Evolutionary conservation across 2,888 invertebrate species (phyloP).

Genomic region (Drosophila anomelani): DNA sequence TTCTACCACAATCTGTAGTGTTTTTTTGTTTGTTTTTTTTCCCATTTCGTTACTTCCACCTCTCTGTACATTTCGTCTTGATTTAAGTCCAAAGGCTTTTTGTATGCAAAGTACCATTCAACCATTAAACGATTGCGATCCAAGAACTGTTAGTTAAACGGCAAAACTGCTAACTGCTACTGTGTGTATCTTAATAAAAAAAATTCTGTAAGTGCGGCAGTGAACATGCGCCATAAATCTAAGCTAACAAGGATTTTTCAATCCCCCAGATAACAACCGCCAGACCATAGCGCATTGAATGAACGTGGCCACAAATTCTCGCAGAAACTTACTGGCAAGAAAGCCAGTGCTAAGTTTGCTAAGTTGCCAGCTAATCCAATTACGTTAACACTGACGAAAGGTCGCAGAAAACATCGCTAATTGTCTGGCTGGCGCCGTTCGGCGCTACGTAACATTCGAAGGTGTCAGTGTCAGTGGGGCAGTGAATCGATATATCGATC

Average conservation of each 20-base stretch:
- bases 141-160: conserved; percentile 49
- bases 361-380: conserved; percentile 65
- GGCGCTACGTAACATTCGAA: conserved; percentile 63
- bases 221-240: conserved; percentile 35
- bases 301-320: conserved; percentile 60
- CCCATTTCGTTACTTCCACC: conserved; percentile 42
- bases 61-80: conserved; percentile 38
- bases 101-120: conserved; percentile 79
- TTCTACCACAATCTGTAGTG: conserved; percentile 65
- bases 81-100: conserved; percentile 78
- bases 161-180: conserved; percentile 67
- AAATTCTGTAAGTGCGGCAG: conserved; percentile 71
- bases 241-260: conserved; percentile 33
- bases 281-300: conserved; percentile 66
- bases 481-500: conserved; percentile 44
- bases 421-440: conserved; percentile 62
- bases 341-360: conserved; percentile 42
- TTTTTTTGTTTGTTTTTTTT: conserved; percentile 32
- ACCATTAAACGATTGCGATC: conserved; percentile 55
- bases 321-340: conserved; percentile 12
- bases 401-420: conserved; percentile 56
- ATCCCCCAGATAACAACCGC: conserved; percentile 32
- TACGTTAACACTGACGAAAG: conserved; percentile 58
- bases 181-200: conserved; percentile 83
- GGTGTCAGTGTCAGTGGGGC: conserved; percentile 66